Conservation (phyloP, 2,797 vertebrate species). For the Carapus acus region DNA sequence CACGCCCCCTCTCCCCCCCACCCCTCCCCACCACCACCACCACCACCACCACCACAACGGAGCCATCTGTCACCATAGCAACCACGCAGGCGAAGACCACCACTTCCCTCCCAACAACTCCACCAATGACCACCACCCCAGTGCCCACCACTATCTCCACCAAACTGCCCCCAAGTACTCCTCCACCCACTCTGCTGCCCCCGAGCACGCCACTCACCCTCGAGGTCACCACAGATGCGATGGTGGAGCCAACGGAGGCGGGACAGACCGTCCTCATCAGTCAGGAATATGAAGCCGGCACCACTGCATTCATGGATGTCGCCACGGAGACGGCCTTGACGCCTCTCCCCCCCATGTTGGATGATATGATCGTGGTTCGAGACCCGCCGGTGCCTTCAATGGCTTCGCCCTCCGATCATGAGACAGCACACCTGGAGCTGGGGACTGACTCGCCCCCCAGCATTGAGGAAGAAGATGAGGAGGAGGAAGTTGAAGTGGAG, state of each 20-base stretch:
- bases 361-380: conserved; percentile 32
- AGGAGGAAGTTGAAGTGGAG: conserved; percentile 20
- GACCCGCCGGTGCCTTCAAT: conserved; percentile 43
- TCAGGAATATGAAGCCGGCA: conserved; percentile 22
- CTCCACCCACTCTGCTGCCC: conserved; percentile 29
- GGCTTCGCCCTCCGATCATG: conserved; percentile 33
- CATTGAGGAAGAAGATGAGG: conserved; percentile 42
- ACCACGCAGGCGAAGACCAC: conserved; percentile 45
- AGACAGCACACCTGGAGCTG: conserved; percentile 36
- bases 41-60: conserved; percentile 14
- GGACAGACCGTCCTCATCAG: conserved; percentile 20
- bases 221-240: conserved; percentile 22
- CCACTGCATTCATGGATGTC: conserved; percentile 11
- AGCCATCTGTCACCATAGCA: conserved; percentile 29
- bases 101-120: conserved; percentile 22
- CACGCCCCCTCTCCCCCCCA: conserved; percentile 37
- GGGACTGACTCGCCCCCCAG: conserved; percentile 45
- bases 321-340: conserved; percentile 22
- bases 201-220: conserved; percentile 44
- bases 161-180: conserved; percentile 51
- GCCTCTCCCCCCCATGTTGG: conserved; percentile 42
- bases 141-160: conserved; percentile 47
- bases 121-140: conserved; percentile 41
- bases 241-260: conserved; percentile 20
- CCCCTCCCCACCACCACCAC: background rate